phyloP scores from a whole-genome alignment of 2,797 vertebrate species.

The Lophius americanus region DNA sequence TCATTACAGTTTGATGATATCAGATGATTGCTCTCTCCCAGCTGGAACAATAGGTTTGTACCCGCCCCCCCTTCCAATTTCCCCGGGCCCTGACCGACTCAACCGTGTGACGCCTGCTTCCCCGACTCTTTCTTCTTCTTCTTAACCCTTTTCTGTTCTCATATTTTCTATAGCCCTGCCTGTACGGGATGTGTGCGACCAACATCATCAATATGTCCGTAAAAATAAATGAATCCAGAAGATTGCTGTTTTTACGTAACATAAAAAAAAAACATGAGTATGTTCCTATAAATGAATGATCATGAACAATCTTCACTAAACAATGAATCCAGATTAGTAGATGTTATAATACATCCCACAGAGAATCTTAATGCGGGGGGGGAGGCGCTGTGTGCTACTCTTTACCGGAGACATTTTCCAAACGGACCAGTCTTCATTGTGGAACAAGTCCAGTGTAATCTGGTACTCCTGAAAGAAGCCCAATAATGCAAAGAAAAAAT shows the following conservation, averaged over 20 bases:
- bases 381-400: neutral
- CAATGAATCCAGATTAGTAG: neutral
- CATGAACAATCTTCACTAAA: too few species aligned
- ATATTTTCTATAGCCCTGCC: neutral
- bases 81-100: constrained; percentile 41
- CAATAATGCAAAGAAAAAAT: neutral
- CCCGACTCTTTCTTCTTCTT: constrained; percentile 4
- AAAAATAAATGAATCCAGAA: too few species aligned
- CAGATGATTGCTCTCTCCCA: constrained; percentile 74
- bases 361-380: neutral
- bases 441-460: neutral
- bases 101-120: constrained; percentile 38
- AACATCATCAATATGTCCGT: too few species aligned
- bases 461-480: neutral
- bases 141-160: constrained; percentile 5
- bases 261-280: neutral
- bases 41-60: constrained; percentile 68
- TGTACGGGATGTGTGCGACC: neutral
- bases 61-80: constrained; percentile 16
- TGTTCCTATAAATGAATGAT: neutral
- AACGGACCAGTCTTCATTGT: neutral
- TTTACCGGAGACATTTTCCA: neutral
- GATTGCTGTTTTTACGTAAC: neutral
- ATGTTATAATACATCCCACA: neutral
- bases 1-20: constrained; percentile 80